Base-by-base conservation (phyloP, 2,888 invertebrate species). In the Elgonia sp. region DNA sequence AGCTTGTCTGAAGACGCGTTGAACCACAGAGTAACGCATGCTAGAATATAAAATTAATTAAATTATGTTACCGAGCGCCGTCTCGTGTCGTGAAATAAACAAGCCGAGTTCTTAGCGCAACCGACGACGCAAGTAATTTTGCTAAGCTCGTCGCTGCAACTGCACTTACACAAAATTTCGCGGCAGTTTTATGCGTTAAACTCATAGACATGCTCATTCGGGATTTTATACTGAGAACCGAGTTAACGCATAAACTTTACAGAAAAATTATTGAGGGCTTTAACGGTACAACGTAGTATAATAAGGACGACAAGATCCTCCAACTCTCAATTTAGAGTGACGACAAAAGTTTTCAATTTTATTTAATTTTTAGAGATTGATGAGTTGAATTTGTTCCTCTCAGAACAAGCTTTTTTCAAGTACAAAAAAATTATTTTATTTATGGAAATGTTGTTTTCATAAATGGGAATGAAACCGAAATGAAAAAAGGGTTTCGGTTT, bases 41-140 rank as follows among this genome's bases (percentile, higher is more conserved):
- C 65, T 21, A 57, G 53, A 50, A 83, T 76, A 83, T 83, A 83
- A 83, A 83, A 83, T 83, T 75, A 83, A 76, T 83, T 75, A 75
- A 83, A 75, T 83, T 75, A 83, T 83, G 75, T 37, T 82, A n/a
- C 69, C 40, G 57, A 42, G 83, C 83, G 39, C 37, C 40, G 77
- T 65, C 63, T 77, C 55, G 65, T 37, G 55, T 65, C 83, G 67
- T 75, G 67, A 73, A 73, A 73, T 82, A 82, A 82, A 82, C 55
- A 73, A 65, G 42, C 37, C 40, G 40, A 50, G 73, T 82, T 82
- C 65, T 81, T 53, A 72, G 72, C 81, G 21, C 55, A 21, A 75
- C 65, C 73, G 65, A 57, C 73, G 29, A 67, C 57, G 37, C 65
- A 42, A 83, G 83, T 75, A 75, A 83, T 83, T 83, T 76, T 67